Base-by-base conservation (phyloP, 2,888 invertebrate genomes). In the Trissolcus brochymenae region DNA sequence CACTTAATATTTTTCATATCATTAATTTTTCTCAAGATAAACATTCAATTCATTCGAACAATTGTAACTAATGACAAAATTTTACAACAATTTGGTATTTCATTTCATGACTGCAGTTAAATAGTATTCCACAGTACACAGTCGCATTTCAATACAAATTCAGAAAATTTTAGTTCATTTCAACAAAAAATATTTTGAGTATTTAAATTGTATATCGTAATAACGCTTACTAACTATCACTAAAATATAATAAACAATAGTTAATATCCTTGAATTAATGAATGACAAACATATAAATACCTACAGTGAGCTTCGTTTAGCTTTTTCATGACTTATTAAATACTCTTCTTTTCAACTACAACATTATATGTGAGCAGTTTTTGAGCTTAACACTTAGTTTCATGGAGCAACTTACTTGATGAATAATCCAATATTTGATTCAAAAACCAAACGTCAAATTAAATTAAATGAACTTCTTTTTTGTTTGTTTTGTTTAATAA, bases 261-360 rank as follows among this genome's bases (percentile, higher is more conserved):
- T 14, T 55, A 49, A 65, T 43, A 21, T 43, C 54, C 7, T 43
- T 56, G 41, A 14, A 71, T 71, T 57, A 57, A 53, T 71, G 51
- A 43, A 55, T 57, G 62, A 40, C 40, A 57, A 35, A 35, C 35
- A 35, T 56, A 62, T 71, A 71, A 71, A 51, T 51, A 56, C 40
- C 41, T 71, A 71, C 16, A 56, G 62, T 62, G 71, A 62, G 71
- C 71, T 71, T 71, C 71, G 25, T 71, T 14, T 71, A 62, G 62
- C 71, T 71, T 71, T 61, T 71, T 55, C 16, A 57, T 62, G 71
- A 65, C 72, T 65, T 65, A 73, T 57, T 59, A 60, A 73, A 66
- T 73, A 73, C 54, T 49, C 41, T 54, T 65, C 25, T 59, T 59
- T 54, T 17, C 43, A 65, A 60, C 50, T 54, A 55, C 25, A 60